These are phyloP conservation scores for Cerastoderma edule DNA, from an alignment of 2,888 invertebrate species.

Conservation along the genomic window DNA sequence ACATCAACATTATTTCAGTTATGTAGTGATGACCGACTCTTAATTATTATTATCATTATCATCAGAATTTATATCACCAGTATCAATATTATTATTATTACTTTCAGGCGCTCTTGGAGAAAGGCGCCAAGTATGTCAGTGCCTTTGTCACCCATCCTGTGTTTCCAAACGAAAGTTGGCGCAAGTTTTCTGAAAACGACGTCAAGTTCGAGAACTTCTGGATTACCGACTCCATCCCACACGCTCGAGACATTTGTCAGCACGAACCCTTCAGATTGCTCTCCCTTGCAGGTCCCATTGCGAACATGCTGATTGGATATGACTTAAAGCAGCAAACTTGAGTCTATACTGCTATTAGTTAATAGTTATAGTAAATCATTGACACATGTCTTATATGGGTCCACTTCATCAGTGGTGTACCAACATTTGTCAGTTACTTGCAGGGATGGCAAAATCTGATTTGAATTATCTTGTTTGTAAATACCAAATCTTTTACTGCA, in stretches of 20 bases:
- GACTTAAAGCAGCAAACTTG: conserved; percentile 71
- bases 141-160: conserved; percentile 84
- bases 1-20: too few relatives aligned
- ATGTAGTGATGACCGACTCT: too few relatives aligned
- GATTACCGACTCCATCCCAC: conserved; percentile 84
- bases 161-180: conserved; percentile 83
- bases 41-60: too few relatives aligned
- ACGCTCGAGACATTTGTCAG: conserved; percentile 79
- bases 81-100: not conserved
- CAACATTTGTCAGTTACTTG: too few relatives aligned
- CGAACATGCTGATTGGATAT: conserved; percentile 80
- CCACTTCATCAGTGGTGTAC: too few relatives aligned
- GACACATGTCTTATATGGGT: too few relatives aligned
- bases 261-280: conserved; percentile 82
- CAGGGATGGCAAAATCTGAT: too few relatives aligned
- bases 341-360: too few relatives aligned
- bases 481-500: too few relatives aligned
- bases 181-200: conserved; percentile 73
- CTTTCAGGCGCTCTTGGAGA: conserved; percentile 76
- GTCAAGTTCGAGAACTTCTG: conserved; percentile 82
- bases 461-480: too few relatives aligned
- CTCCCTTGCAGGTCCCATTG: conserved; percentile 80
- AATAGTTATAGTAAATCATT: too few relatives aligned
- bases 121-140: conserved; percentile 80
- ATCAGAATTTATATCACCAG: too few relatives aligned